Evolutionary conservation across 2,888 invertebrate genomes (phyloP), one percentile per base, ranked within the genome.

Genomic region (Tachystola acroxantha): DNA sequence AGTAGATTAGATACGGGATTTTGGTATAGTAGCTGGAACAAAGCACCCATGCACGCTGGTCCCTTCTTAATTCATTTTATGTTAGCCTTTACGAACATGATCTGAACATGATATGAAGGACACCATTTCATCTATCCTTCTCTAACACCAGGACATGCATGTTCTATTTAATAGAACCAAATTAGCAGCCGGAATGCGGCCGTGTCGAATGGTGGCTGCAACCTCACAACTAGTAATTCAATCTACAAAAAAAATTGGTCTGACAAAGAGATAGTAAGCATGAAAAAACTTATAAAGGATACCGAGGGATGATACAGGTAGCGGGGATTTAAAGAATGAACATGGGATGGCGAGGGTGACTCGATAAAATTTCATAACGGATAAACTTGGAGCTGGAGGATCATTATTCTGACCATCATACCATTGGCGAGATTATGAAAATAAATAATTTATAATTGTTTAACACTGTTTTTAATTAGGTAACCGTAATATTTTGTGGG

Each of bases 251-350:
- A 73, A 72, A 68, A 64, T 46, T 7, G 16, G 11, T 26, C 37
- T 48, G 47, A 74, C 75, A 67, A 80, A 64, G 63, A 63, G 60
- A 70, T 65, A 61, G 60, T 48, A 41, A 45, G 52, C 43, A 59
- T 44, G 57, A 72, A 74, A 80, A 75, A 69, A 64, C 33, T 37
- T 34, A 63, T 62, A 73, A 78, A 74, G 67, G 73, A 53, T 45
- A 50, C 69, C 76, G 67, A 66, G 80, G 80, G 80, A 74, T 77
- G 79, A 68, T 62, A 76, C 81, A 82, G 82, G 82, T 82, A 82
- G 79, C 75, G 64, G 52, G 49, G 59, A 67, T 70, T 57, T 63
- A 45, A 58, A 57, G 57, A 53, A 55, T 40, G 46, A 51, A 60
- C 60, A 62, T 52, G 53, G 54, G 46, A 39, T 42, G 41, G 36